phyloP scores from a whole-genome alignment of 37 sponge, comb jelly and placozoan species.

The Cladorhizidae sp. region DNA sequence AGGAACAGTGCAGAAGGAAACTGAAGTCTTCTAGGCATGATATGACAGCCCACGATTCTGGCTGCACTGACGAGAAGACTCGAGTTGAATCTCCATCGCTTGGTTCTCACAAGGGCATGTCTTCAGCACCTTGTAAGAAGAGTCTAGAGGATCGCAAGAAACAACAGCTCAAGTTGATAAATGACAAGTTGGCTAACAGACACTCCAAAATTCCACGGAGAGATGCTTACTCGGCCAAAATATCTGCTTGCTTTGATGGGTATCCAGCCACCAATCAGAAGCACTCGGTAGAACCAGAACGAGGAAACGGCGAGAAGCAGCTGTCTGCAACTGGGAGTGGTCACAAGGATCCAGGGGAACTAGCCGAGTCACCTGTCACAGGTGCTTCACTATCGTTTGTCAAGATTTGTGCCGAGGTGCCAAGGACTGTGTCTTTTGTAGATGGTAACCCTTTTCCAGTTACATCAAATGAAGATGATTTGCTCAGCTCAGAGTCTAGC shows the following conservation, averaged over 20 bases:
- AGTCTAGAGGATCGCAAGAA: neutral
- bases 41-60: neutral
- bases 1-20: neutral
- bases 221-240: neutral
- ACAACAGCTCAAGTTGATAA: conserved; percentile 7
- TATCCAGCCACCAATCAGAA: neutral
- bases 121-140: neutral
- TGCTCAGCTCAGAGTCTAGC: conserved; percentile 2
- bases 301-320: no score
- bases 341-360: no score
- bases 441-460: no score
- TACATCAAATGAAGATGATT: neutral
- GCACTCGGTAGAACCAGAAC: no score
- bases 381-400: no score
- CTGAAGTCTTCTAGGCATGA: neutral
- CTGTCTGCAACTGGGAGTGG: no score
- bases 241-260: neutral
- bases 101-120: neutral
- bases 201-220: conserved; percentile 19
- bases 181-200: conserved; percentile 15
- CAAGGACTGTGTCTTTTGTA: no score
- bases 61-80: neutral
- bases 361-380: no score
- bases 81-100: neutral
- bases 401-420: no score